Evolutionary conservation across 92 coral and sea anemone species (phyloP), one percentile per base, ranked within the genome.

Genomic region (Phenganax stokvisi): DNA sequence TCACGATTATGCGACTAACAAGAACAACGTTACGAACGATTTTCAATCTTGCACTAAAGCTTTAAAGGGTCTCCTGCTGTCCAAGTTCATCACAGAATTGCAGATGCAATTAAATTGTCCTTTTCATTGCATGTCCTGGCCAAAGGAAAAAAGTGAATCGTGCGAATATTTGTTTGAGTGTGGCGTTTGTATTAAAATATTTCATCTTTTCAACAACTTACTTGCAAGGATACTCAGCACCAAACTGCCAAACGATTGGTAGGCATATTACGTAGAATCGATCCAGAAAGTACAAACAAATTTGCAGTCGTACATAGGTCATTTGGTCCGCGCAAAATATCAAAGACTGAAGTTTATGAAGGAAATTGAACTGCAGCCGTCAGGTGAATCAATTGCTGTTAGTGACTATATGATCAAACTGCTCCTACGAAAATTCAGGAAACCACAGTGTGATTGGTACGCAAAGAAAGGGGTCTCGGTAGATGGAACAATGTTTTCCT

Each of bases 331-430:
- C 47, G 85, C 80, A 74, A 83, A 83, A 61, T 62, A 83, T 10
- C 85, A 83, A 56, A 52, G 74, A 10, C 55, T 57, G 29, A 71
- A 66, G 13, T 76, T 84, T 63, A 55, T 84, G 27, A 44, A 76
- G 28, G 83, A 84, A 20, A 76, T 84, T 59, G 55, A 76, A 17
- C 71, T 29, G 6, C 83, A 76, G 6, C 8, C 60, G 55, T 73
- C 80, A 8, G 88, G 88, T 7, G 66, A 88, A 12, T 54, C 91
- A 11, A 71, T 85, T 12, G 88, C 84, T 30, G 91, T 85, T 6
- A 56, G 88, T 51, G 86, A 83, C 75, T 83, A 83, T 31, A 84
- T 84, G 83, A 84, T 84, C 82, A 84, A 84, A 37, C 57, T 84
- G 3, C 57, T 84, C 64, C 70, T 84, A 53, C 76, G 75, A 16